A percentile compares a stretch with the other conserved stretches of the same genome.
Conservation (phyloP, 2,797 vertebrate genomes). For the Serranus cabrilla region DNA sequence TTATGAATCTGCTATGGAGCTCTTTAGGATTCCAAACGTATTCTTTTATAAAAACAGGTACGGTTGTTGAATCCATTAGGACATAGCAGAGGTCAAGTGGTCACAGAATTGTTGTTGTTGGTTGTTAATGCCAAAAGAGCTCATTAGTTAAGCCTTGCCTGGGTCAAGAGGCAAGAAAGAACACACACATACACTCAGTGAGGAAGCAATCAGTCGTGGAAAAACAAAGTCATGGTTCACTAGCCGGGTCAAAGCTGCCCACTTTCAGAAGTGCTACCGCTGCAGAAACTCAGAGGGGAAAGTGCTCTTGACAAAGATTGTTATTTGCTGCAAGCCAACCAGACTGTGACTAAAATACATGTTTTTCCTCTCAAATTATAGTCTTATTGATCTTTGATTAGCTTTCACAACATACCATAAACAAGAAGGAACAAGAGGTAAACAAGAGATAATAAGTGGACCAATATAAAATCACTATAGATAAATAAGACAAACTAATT, state of each 20-base stretch:
- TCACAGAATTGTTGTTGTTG: conserved; percentile 26
- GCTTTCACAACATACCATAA: conserved; percentile 1
- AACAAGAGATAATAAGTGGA: not conserved
- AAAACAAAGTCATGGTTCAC: conserved; percentile 41
- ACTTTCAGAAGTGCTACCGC: conserved; percentile 20
- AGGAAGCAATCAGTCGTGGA: conserved; percentile 43
- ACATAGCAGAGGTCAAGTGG: conserved; percentile 10
- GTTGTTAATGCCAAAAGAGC: conserved; percentile 31
- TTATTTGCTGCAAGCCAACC: not conserved
- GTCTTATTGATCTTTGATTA: not conserved
- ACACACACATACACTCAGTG: conserved; percentile 12
- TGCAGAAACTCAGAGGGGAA: conserved; percentile 34
- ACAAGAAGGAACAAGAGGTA: not conserved
- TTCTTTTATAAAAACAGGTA: not conserved
- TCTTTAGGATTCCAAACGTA: not conserved
- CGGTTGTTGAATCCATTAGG: conserved; percentile 20
- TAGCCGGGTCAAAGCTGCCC: conserved; percentile 49
- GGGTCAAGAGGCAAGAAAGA: conserved; percentile 35
- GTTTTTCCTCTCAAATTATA: not conserved
- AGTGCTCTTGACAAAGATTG: conserved; percentile 11
- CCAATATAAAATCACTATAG: not conserved
- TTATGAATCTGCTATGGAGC: conserved; percentile 5
- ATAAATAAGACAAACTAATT: not conserved
- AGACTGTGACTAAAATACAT: not conserved
- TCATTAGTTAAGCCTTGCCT: conserved; percentile 46